Conservation (phyloP, 2,797 vertebrate species). For the Melanotaenia maccullochi region DNA sequence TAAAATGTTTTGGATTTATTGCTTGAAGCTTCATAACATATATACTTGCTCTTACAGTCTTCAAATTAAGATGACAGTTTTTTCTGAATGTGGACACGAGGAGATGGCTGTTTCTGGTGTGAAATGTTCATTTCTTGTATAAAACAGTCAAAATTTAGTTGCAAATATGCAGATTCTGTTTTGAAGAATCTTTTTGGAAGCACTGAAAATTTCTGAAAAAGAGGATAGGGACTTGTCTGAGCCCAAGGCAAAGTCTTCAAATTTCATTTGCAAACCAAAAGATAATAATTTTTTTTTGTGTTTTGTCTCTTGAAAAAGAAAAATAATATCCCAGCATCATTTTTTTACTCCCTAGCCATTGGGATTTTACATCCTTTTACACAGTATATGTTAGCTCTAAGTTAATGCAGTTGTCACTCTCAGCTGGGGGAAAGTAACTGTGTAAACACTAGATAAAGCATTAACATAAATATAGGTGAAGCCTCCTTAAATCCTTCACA, state of each 20-base stretch:
- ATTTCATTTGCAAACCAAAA: too few relatives aligned
- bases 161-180: neutral
- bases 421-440: neutral
- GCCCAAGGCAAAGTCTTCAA: too few relatives aligned
- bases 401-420: neutral
- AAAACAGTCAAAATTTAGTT: neutral
- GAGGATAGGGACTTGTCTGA: too few relatives aligned
- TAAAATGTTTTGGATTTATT: neutral
- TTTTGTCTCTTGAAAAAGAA: too few relatives aligned
- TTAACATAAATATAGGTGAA: neutral
- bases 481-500: constrained; percentile 17
- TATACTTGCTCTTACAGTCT: neutral
- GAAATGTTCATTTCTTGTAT: neutral
- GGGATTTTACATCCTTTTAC: neutral
- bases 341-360: neutral
- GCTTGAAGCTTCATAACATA: neutral
- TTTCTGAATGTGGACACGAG: neutral
- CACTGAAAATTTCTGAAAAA: too few relatives aligned
- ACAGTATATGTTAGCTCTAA: neutral
- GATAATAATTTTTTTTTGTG: too few relatives aligned
- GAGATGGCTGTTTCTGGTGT: neutral
- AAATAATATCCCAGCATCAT: too few relatives aligned
- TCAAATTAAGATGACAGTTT: neutral
- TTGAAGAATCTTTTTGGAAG: too few relatives aligned
- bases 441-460: neutral